Evolutionary conservation across 2,888 invertebrate genomes (phyloP).

Genomic region (Dasypogon diadema): DNA sequence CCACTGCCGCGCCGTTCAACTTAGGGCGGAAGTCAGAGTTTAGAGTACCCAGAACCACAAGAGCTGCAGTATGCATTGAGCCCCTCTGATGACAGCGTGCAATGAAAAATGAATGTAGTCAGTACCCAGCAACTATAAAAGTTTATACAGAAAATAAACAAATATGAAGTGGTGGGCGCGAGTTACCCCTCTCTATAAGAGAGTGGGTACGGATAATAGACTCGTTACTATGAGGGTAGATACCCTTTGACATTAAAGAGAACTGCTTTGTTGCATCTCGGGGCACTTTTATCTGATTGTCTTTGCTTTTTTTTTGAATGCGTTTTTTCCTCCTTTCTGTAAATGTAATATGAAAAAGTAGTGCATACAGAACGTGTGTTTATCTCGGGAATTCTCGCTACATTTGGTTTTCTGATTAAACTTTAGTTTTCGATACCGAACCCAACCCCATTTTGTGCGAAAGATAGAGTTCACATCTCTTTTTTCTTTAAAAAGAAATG

Average conservation of each 20-base stretch:
- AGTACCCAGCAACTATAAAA: conserved; percentile 46
- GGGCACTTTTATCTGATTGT: conserved; percentile 48
- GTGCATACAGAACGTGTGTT: neutral
- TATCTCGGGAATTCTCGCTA: neutral
- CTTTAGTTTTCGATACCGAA: neutral
- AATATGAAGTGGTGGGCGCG: conserved; percentile 25
- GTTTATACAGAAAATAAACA: conserved; percentile 48
- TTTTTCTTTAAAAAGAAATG: too few relatives aligned
- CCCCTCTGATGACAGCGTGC: conserved; percentile 36
- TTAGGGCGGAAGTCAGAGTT: conserved; percentile 44
- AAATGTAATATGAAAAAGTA: neutral
- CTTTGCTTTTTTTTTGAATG: conserved; percentile 36
- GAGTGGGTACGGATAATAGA: conserved; percentile 32
- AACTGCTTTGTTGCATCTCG: conserved; percentile 42
- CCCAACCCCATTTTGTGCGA: too few relatives aligned
- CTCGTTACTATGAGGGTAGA: conserved; percentile 40
- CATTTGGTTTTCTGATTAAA: neutral
- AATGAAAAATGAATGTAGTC: conserved; percentile 46
- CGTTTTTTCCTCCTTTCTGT: conserved; percentile 9
- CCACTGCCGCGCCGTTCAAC: conserved; percentile 1
- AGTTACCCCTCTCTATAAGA: neutral
- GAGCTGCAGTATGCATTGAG: conserved; percentile 24
- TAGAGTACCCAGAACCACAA: conserved; percentile 40
- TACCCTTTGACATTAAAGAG: conserved; percentile 49
- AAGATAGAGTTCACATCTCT: too few relatives aligned